These are phyloP conservation scores for Crenuchus spilurus DNA, from an alignment of 2,797 vertebrate species.

Conservation along the genomic window DNA sequence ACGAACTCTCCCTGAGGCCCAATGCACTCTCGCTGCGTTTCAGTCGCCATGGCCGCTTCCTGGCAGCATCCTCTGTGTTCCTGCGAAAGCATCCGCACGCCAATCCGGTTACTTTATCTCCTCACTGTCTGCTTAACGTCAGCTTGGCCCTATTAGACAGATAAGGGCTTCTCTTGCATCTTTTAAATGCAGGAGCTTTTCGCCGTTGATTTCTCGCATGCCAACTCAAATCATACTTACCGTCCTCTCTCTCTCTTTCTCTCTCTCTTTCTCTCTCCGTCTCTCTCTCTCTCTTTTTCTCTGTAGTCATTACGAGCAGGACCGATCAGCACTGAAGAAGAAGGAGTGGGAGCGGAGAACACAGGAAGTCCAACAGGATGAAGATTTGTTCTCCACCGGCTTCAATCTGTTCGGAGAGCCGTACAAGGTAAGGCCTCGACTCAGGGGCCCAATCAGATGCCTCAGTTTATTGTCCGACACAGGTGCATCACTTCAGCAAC, in stretches of 20 bases:
- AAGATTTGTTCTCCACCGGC: conserved; percentile 94
- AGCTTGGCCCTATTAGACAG: conserved; percentile 54
- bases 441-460: conserved; percentile 38
- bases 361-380: conserved; percentile 97
- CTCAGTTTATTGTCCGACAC: conserved; percentile 38
- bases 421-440: conserved; percentile 86
- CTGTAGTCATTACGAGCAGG: conserved; percentile 92
- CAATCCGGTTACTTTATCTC: conserved; percentile 56
- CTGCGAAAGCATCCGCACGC: conserved; percentile 47
- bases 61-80: conserved; percentile 50
- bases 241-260: conserved; percentile 50
- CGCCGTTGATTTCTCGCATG: conserved; percentile 53
- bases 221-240: conserved; percentile 52
- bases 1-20: conserved; percentile 49
- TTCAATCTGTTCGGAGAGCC: conserved; percentile 98
- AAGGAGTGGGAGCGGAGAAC: conserved; percentile 96
- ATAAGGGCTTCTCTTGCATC: conserved; percentile 55
- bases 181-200: conserved; percentile 42
- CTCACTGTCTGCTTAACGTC: conserved; percentile 57
- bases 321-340: conserved; percentile 93
- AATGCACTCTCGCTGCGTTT: conserved; percentile 16
- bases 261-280: conserved; percentile 27
- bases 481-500: conserved; percentile 15
- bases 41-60: conserved; percentile 38
- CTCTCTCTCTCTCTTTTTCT: conserved; percentile 52